Evolutionary conservation across 2,888 invertebrate genomes (phyloP), one percentile per base, ranked within the genome.

Genomic region (Rhopalosiphum nymphaeae): DNA sequence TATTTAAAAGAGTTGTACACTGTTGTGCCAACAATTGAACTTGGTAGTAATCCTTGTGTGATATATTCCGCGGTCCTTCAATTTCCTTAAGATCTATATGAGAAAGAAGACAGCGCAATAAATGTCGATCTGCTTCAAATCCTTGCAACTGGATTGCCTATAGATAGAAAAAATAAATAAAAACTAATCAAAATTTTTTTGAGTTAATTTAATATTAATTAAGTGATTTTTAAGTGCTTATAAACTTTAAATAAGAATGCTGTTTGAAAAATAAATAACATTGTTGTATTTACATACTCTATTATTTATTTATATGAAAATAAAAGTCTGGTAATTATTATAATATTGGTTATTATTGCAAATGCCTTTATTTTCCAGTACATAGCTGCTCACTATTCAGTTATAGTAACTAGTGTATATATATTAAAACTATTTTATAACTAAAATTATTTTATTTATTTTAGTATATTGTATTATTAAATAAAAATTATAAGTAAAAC

Each of bases 41-140:
- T 97, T 98, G 97, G 95, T 96, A 96, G 95, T 96, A 96, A 95
- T 96, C 96, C 95, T 96, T 95, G 94, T 95, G 95, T 95, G 95
- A 95, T 93, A 95, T 94, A 88, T 95, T 95, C 94, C 95, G 95
- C 90, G 95, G 95, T 92, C 95, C 95, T 94, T 95, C 95, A 94
- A 96, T 96, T 95, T 97, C 97, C 96, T 96, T 97, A 97, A 98
- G 98, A 96, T 98, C 98, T 96, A 98, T 97, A 95, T 97, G 97
- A 95, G 98, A 98, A 96, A 99, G 98, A 96, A 99, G 97, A 97
- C 98, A 98, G 97, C 98, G 98, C 97, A 99, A 97, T 96, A 98
- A 97, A 97, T 99, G 98, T 97, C 98, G 98, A 97, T 99, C 99
- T 96, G 99, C 99, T 97, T 99, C 99, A 97, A 98, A 97, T 96